These are phyloP conservation scores for Torymus auratus DNA, from an alignment of 2,888 invertebrate genomes.

Conservation along the genomic window DNA sequence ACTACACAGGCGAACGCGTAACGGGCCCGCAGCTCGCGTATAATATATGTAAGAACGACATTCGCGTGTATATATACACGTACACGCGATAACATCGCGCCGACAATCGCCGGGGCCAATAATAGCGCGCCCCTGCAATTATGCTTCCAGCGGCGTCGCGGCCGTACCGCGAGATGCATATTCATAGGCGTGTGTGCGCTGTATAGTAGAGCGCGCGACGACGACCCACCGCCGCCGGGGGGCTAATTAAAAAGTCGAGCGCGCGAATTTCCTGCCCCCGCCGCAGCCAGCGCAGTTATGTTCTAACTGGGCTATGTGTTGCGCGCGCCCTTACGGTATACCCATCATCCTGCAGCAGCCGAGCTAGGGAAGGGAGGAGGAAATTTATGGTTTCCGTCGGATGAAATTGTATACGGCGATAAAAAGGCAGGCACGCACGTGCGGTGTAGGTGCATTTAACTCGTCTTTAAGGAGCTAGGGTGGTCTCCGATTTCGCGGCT, in stretches of 20 bases:
- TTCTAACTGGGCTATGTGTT: not conserved
- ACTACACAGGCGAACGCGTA: too few relatives aligned
- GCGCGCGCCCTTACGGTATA: too few relatives aligned
- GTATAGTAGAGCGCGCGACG: conserved; percentile 17
- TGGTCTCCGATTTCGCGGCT: conserved; percentile 35
- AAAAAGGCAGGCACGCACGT: not conserved
- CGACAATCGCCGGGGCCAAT: too few relatives aligned
- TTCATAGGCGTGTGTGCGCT: conserved; percentile 67
- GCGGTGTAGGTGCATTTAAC: conserved; percentile 42
- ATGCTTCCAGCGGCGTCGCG: conserved; percentile 59
- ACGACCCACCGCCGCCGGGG: not conserved
- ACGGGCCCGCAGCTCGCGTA: too few relatives aligned
- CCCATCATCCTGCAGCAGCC: too few relatives aligned
- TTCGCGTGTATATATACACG: too few relatives aligned
- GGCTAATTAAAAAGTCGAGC: conserved; percentile 29
- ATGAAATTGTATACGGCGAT: conserved; percentile 57
- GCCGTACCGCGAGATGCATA: conserved; percentile 63
- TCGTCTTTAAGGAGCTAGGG: conserved; percentile 17
- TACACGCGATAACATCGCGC: too few relatives aligned
- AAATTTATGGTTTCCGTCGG: conserved; percentile 46
- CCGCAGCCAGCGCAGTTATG: not conserved
- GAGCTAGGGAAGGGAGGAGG: not conserved
- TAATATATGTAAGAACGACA: too few relatives aligned
- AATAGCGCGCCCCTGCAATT: conserved; percentile 63
- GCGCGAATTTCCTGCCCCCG: conserved; percentile 6